Evolutionary conservation across 2,888 invertebrate species (phyloP), one percentile per base, ranked within the genome.

Genomic region (Yponomeuta cagnagella): DNA sequence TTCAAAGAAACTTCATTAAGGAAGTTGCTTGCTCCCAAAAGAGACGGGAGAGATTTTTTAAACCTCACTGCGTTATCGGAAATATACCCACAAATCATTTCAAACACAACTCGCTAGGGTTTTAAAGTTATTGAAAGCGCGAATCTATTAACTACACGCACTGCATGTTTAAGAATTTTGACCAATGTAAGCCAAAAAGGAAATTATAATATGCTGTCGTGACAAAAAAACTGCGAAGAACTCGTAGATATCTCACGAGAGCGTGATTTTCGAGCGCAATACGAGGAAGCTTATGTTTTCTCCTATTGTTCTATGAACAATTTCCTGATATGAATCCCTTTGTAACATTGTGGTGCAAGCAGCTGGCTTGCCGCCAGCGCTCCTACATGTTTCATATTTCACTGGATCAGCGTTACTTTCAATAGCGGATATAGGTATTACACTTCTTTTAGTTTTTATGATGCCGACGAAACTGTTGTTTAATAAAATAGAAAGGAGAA

Each of bases 331-430:
- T 88, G 84, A 89, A 87, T 84, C 87, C 84, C 84, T 88, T 87
- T 87, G 87, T 88, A 85, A 83, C 79, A 86, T 86, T 82, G 84
- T 86, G 85, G 84, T 84, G 87, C 86, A 83, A 87, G 85, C 87
- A 84, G 79, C 86, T 89, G 90, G 89, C 89, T 80, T 77, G 76
- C 78, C 77, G 89, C 89, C 89, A 89, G 82, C 80, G 81, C 76
- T 76, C 78, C 83, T 84, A 83, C 84, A 89, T 86, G 87, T 88
- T 89, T 89, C 86, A 89, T 89, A 89, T 89, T 87, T 89, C 85
- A 86, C 86, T 84, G 83, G 83, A 88, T 88, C 88, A 89, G 85
- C 83, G 79, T 80, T 79, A 85, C 81, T 83, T 84, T 85, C 82
- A 85, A 85, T 84, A 80, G 80, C 77, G 78, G 78, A 83, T 82